Evolutionary conservation across 92 coral and sea anemone species (phyloP).

Genomic region (Umimayanthus chanpuru): DNA sequence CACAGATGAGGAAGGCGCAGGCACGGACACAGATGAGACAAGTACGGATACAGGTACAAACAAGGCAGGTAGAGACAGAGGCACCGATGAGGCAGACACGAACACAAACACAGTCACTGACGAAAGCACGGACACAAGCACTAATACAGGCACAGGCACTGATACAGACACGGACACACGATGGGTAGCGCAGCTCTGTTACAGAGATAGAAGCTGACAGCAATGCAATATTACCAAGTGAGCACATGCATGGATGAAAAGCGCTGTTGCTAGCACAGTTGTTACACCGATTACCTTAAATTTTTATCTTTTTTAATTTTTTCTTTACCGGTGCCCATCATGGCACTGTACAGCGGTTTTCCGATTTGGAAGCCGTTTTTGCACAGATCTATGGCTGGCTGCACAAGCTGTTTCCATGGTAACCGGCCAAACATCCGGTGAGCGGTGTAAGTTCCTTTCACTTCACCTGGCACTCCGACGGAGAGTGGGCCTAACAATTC

Average conservation of each 20-base stretch:
- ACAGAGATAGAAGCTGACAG: too few relatives aligned
- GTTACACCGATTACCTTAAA: slow-evolving; percentile 35
- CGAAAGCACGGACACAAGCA: not conserved
- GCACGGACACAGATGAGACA: too few relatives aligned
- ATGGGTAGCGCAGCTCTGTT: too few relatives aligned
- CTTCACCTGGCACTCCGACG: slow-evolving; percentile 55
- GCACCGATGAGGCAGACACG: not conserved
- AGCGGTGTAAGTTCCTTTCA: slow-evolving; percentile 40
- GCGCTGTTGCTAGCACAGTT: not conserved
- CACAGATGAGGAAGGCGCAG: not conserved
- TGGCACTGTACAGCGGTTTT: slow-evolving; percentile 35
- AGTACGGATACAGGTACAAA: not conserved
- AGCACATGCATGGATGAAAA: not conserved
- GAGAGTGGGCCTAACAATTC: slow-evolving; percentile 38
- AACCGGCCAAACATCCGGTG: slow-evolving; percentile 47
- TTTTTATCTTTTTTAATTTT: slow-evolving; percentile 26
- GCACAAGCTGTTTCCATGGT: slow-evolving; percentile 54
- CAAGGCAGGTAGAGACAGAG: not conserved
- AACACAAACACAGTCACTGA: not conserved
- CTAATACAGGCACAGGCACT: not conserved
- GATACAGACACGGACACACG: too few relatives aligned
- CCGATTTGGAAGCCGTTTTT: slow-evolving; percentile 52
- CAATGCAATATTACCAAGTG: not conserved
- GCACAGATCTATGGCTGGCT: slow-evolving; percentile 56
- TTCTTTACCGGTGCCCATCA: slow-evolving; percentile 35